phyloP scores from a whole-genome alignment of 2,797 vertebrate genomes.

The Fistularia tabacaria region DNA sequence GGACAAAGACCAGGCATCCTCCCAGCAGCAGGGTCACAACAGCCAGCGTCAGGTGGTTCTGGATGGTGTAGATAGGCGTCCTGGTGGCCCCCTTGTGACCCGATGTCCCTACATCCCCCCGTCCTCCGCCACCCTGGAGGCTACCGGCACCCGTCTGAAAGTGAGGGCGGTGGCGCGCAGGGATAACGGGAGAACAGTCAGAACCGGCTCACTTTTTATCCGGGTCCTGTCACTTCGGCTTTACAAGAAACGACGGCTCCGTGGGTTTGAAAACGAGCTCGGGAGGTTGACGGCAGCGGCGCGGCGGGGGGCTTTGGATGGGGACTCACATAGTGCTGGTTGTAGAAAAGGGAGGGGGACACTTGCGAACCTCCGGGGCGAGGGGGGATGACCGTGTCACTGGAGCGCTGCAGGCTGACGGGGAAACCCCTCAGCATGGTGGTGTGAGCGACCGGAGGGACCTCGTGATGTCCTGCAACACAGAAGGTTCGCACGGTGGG shows the following conservation, averaged over 20 bases:
- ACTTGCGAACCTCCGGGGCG: conserved; percentile 34
- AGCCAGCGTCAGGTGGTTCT: conserved; percentile 74
- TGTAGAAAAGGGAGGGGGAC: conserved; percentile 42
- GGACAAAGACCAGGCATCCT: conserved; percentile 77
- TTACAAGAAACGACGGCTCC: no score
- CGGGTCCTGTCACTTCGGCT: no score
- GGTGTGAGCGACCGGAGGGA: conserved; percentile 90
- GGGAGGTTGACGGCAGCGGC: background rate
- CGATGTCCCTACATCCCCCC: conserved; percentile 12
- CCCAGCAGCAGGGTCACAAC: conserved; percentile 80
- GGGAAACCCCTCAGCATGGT: conserved; percentile 92
- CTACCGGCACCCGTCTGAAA: conserved; percentile 25
- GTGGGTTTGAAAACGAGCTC: background rate
- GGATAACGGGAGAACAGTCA: no score
- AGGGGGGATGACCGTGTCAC: conserved; percentile 75
- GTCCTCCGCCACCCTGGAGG: conserved; percentile 6
- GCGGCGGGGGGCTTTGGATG: background rate
- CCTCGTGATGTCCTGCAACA: conserved; percentile 86
- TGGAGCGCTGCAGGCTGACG: conserved; percentile 69
- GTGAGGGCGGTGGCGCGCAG: no score
- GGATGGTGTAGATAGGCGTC: conserved; percentile 62
- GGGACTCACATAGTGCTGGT: conserved; percentile 77
- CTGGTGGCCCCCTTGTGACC: conserved; percentile 32
- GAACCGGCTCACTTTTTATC: no score
- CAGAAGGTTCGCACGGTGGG: background rate